Conservation (phyloP, 2,797 vertebrate species). For the Buphagus erythrorhynchus region DNA sequence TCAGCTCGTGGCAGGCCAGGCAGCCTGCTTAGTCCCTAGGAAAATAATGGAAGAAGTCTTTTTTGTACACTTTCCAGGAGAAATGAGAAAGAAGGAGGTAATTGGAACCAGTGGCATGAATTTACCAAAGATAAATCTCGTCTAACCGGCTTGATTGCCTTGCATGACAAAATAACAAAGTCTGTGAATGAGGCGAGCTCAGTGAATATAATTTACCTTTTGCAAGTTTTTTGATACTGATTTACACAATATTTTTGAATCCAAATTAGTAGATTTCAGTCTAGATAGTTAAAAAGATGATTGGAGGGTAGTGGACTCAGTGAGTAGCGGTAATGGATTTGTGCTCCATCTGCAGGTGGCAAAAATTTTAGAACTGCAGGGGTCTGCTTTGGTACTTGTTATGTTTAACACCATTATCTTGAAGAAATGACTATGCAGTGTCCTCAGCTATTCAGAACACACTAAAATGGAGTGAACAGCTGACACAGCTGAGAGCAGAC, state of each 20-base stretch:
- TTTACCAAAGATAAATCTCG: neutral
- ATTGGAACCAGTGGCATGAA: neutral
- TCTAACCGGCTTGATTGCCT: neutral
- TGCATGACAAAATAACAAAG: neutral
- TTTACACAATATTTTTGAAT: neutral
- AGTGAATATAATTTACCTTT: neutral
- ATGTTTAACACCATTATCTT: neutral
- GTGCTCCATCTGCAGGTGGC: neutral
- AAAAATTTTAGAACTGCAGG: neutral
- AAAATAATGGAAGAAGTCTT: neutral
- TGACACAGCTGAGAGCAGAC: accelerated
- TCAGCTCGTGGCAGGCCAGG: neutral
- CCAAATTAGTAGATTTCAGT: neutral
- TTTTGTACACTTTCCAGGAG: neutral
- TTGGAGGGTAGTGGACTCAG: neutral
- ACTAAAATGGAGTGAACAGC: neutral
- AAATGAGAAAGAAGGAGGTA: neutral
- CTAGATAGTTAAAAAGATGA: neutral
- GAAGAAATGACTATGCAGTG: neutral
- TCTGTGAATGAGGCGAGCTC: neutral
- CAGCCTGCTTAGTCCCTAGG: neutral
- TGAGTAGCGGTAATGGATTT: neutral
- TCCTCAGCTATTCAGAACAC: neutral
- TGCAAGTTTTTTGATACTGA: neutral
- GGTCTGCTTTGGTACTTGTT: neutral